Evolutionary conservation across 2,888 invertebrate species (phyloP).

Genomic region (Euproctis similis): DNA sequence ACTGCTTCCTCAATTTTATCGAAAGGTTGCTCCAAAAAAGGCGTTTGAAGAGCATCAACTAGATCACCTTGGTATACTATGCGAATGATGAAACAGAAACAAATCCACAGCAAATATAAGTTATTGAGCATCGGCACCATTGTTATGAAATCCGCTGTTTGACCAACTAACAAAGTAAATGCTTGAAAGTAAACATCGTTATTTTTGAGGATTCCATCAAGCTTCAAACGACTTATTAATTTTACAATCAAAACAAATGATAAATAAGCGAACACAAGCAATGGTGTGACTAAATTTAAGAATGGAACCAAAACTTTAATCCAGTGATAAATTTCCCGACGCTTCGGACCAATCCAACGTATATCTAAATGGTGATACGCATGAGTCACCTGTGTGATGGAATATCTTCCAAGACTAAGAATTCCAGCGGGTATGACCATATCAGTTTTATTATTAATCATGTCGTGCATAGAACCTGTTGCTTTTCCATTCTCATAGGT

Average conservation of each 20-base stretch:
- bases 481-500: slow-evolving; percentile 25
- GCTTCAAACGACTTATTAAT: slow-evolving; percentile 14
- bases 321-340: slow-evolving; percentile 35
- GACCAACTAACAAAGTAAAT: slow-evolving; percentile 42
- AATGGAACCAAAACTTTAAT: slow-evolving; percentile 39
- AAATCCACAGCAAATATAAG: slow-evolving; percentile 44
- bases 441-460: slow-evolving; percentile 33
- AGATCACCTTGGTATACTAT: slow-evolving; percentile 45
- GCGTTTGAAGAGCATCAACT: slow-evolving; percentile 33
- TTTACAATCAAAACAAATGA: slow-evolving; percentile 22
- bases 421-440: slow-evolving; percentile 33
- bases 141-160: slow-evolving; percentile 31
- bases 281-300: slow-evolving; percentile 26
- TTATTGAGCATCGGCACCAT: slow-evolving; percentile 32
- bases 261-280: slow-evolving; percentile 23
- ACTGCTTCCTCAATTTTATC: slow-evolving; percentile 32
- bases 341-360: slow-evolving; percentile 39
- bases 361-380: slow-evolving; percentile 25
- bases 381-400: slow-evolving; percentile 28
- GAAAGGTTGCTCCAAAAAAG: slow-evolving; percentile 34
- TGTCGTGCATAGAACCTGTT: slow-evolving; percentile 30
- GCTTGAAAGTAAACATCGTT: slow-evolving; percentile 25
- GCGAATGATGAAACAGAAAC: slow-evolving; percentile 46
- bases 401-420: slow-evolving; percentile 27
- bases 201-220: slow-evolving; percentile 8